Evolutionary conservation across 2,113 vertebrate species (phyloP), one percentile per base, ranked within the genome.

Genomic region (Nothoprocta perdicaria): DNA sequence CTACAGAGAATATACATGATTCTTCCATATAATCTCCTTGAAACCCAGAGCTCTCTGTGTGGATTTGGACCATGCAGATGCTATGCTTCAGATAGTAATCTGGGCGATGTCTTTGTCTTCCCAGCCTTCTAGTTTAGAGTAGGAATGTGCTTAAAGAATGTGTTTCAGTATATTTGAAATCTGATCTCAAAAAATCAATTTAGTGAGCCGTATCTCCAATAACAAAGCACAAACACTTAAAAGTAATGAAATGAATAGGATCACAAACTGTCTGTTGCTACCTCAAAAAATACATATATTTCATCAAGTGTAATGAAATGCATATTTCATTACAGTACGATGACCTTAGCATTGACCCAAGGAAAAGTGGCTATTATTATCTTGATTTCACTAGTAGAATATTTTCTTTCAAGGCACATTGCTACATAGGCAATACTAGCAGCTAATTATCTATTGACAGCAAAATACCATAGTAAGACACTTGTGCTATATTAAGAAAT

Each of bases 261-360:
- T 88, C 40, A 67, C 35, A 66, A 58, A 72, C 57, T 71, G 85
- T 86, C 86, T 76, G 45, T 40, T 80, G 69, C 48, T 92, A 33
- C 48, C 66, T 93, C 71, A 78, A 48, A 78, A 91, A 91, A 77
- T 71, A 63, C 23, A 38, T 94, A 10, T 72, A 72, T 87, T 53
- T 84, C 81, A 81, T 80, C 85, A 96, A 91, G 21, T 55, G 23
- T 92, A 91, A 93, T 80, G 79, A 94, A 94, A 91, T 57, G 12
- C 21, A 5, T 84, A 84, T 75, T 95, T 88, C 73, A 68, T 89
- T 81, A 89, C 48, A 86, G 76, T 55, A 74, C 9, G 40, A 15
- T 68, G 40, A 91, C 80, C 82, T 91, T 93, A 72, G 52, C 52
- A 18, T 52, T 33, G 73, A 86, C 66, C 76, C 57, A 72, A 8